Conservation (phyloP, 2,113 vertebrate genomes). For the Dasyornis broadbenti region DNA sequence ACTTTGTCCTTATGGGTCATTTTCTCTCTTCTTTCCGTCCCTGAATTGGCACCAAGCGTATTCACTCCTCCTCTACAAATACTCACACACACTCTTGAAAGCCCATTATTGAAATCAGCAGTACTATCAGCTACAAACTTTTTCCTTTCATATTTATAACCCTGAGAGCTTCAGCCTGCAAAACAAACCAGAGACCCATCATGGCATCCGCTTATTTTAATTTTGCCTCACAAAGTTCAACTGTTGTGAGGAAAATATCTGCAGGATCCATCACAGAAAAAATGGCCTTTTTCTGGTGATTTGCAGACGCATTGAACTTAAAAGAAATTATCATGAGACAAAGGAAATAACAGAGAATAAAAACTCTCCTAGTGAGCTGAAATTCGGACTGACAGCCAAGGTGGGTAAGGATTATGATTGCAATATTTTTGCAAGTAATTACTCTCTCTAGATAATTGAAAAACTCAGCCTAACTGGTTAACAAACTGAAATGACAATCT, state of each 20-base stretch:
- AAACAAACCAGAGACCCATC: background rate
- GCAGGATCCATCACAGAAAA: background rate
- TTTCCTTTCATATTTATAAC: background rate
- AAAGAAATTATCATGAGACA: background rate
- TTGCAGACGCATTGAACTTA: background rate
- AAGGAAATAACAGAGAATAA: background rate
- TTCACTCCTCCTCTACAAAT: background rate
- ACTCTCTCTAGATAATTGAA: background rate
- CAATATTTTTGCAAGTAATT: background rate
- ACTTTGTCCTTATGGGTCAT: background rate
- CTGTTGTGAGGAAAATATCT: background rate
- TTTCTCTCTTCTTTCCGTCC: background rate
- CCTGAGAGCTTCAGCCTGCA: background rate
- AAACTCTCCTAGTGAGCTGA: background rate
- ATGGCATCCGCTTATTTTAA: background rate
- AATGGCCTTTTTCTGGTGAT: background rate
- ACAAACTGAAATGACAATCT: background rate
- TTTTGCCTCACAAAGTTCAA: fast-evolving
- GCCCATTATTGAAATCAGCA: background rate
- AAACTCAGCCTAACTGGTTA: background rate
- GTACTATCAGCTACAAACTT: background rate
- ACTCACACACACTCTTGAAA: background rate
- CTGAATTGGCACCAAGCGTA: background rate
- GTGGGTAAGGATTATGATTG: background rate
- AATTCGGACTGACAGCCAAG: background rate